These are phyloP conservation scores for Trichacis sp. DNA, from an alignment of 2,888 invertebrate genomes.

Conservation along the genomic window DNA sequence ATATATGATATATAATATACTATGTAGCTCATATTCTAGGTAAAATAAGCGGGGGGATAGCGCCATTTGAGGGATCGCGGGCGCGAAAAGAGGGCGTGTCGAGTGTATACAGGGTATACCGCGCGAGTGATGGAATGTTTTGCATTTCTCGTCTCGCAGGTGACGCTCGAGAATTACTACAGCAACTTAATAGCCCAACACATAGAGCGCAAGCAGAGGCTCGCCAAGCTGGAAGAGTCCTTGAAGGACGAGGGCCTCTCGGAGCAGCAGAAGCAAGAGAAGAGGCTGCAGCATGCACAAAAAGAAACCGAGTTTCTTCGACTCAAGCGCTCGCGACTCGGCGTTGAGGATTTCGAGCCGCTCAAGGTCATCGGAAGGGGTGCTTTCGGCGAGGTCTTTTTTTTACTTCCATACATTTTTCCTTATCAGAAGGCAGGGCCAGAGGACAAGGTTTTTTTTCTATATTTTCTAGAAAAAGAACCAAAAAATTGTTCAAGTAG, in stretches of 20 bases:
- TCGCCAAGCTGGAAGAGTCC: conserved; percentile 94
- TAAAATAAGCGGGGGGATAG: no score
- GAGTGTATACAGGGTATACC: no score
- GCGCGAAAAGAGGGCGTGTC: no score
- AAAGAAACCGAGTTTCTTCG: conserved; percentile 99
- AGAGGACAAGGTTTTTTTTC: no score
- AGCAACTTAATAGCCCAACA: conserved; percentile 98
- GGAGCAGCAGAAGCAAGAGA: conserved; percentile 94
- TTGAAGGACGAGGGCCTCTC: conserved; percentile 97
- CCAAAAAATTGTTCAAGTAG: no score
- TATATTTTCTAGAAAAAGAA: no score
- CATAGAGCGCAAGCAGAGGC: conserved; percentile 94
- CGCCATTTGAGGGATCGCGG: no score
- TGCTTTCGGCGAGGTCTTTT: conserved; percentile 83
- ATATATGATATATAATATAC: no score
- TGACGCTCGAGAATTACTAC: conserved; percentile 99
- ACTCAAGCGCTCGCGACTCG: conserved; percentile 93
- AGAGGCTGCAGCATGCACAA: conserved; percentile 94
- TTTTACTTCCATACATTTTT: background rate
- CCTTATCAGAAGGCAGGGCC: no score
- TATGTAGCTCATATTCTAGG: no score
- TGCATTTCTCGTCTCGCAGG: conserved; percentile 48
- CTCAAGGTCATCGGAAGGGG: conserved; percentile 96
- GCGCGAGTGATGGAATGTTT: conserved; percentile 21
- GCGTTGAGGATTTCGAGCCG: conserved; percentile 98